A percentile compares a stretch with the other conserved stretches of the same genome.
These are phyloP conservation scores for Ammospiza nelsoni DNA, from an alignment of 2,113 vertebrate species.

Conservation along the genomic window DNA sequence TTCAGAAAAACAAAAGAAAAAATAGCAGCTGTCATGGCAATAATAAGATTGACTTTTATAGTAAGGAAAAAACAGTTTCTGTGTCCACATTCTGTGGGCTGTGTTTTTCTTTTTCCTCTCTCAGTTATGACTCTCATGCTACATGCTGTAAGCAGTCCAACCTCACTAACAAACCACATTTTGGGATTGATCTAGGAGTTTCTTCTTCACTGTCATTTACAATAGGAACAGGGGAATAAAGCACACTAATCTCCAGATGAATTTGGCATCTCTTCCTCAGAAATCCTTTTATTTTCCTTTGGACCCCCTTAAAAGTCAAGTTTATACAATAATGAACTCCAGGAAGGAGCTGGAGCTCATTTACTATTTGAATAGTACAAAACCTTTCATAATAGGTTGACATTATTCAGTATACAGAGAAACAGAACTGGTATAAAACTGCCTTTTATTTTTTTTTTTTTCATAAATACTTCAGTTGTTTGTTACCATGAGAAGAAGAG, in stretches of 20 bases:
- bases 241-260: background rate
- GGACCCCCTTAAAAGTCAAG: constrained; percentile 24
- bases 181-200: background rate
- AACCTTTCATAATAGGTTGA: constrained; percentile 24
- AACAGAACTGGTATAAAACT: background rate
- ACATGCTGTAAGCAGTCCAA: background rate
- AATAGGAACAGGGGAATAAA: background rate
- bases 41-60: background rate
- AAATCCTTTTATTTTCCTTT: constrained; percentile 27
- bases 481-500: background rate
- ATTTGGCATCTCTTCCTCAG: background rate
- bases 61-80: background rate
- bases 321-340: constrained; percentile 38
- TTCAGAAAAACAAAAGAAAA: constrained; percentile 6
- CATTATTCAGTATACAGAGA: background rate
- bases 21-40: background rate
- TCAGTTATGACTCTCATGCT: background rate
- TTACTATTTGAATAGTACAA: constrained; percentile 22
- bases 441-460: background rate
- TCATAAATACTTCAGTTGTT: background rate
- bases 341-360: constrained; percentile 39
- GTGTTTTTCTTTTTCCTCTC: background rate
- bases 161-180: background rate
- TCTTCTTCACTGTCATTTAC: background rate
- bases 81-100: background rate